Percentiles rank a stretch among this genome's conserved stretches.
Evolutionary conservation across 2,797 vertebrate species (phyloP).

Genomic region (Botia almorhae): DNA sequence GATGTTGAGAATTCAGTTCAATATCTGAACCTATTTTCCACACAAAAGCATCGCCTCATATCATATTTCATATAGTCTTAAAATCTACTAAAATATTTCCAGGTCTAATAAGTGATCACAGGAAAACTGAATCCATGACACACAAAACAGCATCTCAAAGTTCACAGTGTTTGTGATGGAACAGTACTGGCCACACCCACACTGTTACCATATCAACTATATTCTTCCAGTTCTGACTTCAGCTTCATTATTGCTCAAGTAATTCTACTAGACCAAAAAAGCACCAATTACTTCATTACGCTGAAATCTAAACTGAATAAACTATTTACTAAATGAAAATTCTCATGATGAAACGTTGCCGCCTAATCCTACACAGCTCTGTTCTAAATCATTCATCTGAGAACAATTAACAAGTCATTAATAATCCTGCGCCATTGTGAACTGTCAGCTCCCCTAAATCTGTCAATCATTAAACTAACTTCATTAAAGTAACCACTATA

Average conservation of each 20-base stretch:
- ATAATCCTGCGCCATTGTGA: too few species aligned
- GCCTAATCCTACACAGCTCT: constrained; percentile 20
- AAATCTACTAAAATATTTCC: too few species aligned
- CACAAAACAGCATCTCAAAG: constrained; percentile 53
- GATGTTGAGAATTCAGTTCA: too few species aligned
- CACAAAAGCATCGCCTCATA: too few species aligned
- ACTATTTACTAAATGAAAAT: constrained; percentile 20
- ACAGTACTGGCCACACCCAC: constrained; percentile 39
- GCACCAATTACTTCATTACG: constrained; percentile 59
- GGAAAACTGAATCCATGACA: constrained; percentile 35
- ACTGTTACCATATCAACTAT: constrained; percentile 49
- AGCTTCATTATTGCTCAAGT: constrained; percentile 62
- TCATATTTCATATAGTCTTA: too few species aligned
- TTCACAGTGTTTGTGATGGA: constrained; percentile 80
- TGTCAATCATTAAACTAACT: constrained; percentile 23
- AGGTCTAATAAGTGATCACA: constrained; percentile 33
- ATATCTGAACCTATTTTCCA: too few species aligned
- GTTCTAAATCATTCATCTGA: neutral
- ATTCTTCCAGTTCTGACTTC: constrained; percentile 48
- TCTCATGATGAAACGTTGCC: constrained; percentile 6
- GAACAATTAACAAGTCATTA: neutral
- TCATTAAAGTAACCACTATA: constrained; percentile 18
- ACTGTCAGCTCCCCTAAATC: neutral
- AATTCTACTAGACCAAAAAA: constrained; percentile 58
- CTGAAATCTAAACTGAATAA: constrained; percentile 38